A percentile compares a stretch with the other conserved stretches of the same genome.
Evolutionary conservation across 2,888 invertebrate genomes (phyloP).

Genomic region (Oligia strigilis): DNA sequence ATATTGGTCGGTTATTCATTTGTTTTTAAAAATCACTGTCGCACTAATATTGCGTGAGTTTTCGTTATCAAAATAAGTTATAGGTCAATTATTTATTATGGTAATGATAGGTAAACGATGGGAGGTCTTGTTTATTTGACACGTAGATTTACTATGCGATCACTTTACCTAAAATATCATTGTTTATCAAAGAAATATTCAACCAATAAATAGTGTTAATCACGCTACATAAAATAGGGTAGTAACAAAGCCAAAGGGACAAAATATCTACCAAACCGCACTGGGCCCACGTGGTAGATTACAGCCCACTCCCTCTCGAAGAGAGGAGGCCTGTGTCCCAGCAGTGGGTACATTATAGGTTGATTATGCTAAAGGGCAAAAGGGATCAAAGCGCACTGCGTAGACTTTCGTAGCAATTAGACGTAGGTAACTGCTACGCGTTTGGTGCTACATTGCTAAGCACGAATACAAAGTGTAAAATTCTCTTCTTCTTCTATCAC

Average conservation of each 20-base stretch:
- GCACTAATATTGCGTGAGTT: constrained; percentile 16
- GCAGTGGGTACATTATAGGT: too few relatives aligned
- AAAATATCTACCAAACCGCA: too few relatives aligned
- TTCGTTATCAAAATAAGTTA: constrained; percentile 16
- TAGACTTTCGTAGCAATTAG: constrained; percentile 9
- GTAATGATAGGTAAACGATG: background rate
- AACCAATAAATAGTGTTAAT: background rate
- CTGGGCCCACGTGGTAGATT: too few relatives aligned
- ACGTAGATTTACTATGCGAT: background rate
- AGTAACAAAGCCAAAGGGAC: too few relatives aligned
- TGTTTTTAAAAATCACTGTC: constrained; percentile 7
- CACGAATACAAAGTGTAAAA: background rate
- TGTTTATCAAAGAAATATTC: background rate
- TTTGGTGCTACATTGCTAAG: constrained; percentile 28
- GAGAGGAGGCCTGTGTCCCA: too few relatives aligned
- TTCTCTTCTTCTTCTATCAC: background rate
- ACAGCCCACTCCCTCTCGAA: too few relatives aligned
- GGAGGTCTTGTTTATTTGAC: constrained; percentile 4
- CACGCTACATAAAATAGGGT: background rate
- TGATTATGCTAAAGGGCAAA: background rate
- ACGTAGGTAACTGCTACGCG: constrained; percentile 26
- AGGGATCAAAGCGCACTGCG: background rate
- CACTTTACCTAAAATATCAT: background rate
- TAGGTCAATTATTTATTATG: background rate
- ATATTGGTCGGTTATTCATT: too few relatives aligned